Evolutionary conservation across 2,113 vertebrate genomes (phyloP).

Genomic region (Phalacrocorax brasilianus): DNA sequence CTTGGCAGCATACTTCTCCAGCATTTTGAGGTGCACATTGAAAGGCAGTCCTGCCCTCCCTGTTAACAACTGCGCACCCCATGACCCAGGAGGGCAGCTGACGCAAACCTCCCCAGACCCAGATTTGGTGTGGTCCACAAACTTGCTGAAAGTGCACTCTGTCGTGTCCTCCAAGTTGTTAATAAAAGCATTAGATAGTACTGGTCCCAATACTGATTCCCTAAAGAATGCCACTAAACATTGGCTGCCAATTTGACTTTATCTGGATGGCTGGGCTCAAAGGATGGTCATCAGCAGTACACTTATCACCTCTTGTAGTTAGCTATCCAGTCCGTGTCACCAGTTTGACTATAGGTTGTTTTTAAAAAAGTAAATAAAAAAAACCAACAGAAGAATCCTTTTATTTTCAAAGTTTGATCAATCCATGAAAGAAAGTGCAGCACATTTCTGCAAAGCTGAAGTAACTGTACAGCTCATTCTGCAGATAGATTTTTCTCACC

Average conservation of each 20-base stretch:
- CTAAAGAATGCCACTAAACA: not conserved
- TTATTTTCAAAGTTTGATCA: conserved; percentile 53
- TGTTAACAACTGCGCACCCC: not conserved
- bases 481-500: not conserved
- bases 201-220: not conserved
- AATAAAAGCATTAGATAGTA: not conserved
- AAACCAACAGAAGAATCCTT: not conserved
- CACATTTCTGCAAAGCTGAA: conserved; percentile 32
- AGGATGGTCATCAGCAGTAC: not conserved
- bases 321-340: not conserved
- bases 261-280: not conserved
- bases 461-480: conserved; percentile 18
- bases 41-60: not conserved
- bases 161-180: not conserved
- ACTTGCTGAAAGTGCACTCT: not conserved
- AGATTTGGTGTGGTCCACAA: not conserved
- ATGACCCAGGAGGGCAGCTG: not conserved
- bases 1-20: not conserved
- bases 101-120: not conserved
- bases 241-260: not conserved
- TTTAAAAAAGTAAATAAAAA: not conserved
- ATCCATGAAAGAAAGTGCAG: conserved; percentile 34
- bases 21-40: not conserved
- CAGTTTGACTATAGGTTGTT: not conserved
- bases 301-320: not conserved